Evolutionary conservation across 2,797 vertebrate genomes (phyloP).

Genomic region (Trichosurus vulpecula): DNA sequence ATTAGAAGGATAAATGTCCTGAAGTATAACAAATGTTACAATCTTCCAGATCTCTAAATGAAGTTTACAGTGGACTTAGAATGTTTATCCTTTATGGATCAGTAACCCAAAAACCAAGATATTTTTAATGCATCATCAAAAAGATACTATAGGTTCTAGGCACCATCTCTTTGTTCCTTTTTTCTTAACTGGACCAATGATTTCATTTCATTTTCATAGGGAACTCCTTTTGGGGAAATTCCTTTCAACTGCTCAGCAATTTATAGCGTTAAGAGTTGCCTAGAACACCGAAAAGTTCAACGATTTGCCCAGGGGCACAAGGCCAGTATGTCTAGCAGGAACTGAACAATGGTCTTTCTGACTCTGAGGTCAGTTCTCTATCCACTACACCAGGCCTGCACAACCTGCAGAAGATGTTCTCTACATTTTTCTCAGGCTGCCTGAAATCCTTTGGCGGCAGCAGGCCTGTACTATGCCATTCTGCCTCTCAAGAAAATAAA

Average conservation of each 20-base stretch:
- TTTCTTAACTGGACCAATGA: not conserved
- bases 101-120: slow-evolving; percentile 4
- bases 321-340: not conserved
- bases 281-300: not conserved
- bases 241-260: not conserved
- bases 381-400: no score
- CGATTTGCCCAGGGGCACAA: not conserved
- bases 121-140: slow-evolving; percentile 22
- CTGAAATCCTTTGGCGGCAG: no score
- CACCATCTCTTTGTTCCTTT: not conserved
- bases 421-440: no score
- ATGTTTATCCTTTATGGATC: not conserved
- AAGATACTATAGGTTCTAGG: not conserved
- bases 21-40: not conserved
- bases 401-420: no score
- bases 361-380: not conserved
- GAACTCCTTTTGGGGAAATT: not conserved
- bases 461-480: not conserved
- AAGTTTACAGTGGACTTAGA: slow-evolving; percentile 32
- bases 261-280: not conserved
- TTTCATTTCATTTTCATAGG: not conserved
- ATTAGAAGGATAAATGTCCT: not conserved
- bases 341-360: not conserved
- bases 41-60: not conserved
- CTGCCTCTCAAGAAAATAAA: not conserved